Evolutionary conservation across 2,113 vertebrate species (phyloP), one percentile per base, ranked within the genome.

Genomic region (Lipotes vexillifer): DNA sequence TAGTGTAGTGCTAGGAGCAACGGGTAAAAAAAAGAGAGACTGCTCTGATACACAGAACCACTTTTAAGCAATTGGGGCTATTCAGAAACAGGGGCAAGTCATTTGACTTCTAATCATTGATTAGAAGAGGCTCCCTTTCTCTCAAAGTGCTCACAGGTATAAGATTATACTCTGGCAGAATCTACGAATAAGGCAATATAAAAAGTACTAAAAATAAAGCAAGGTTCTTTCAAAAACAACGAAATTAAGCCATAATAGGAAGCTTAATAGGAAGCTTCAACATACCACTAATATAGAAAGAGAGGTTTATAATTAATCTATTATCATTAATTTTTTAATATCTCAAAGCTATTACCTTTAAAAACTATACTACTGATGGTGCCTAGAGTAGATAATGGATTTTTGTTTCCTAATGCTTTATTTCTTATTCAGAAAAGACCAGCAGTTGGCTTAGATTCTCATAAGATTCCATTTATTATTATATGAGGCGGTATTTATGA

Each of bases 401-500:
- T 90, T 83, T 82, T 21, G 17, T 57, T 86, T 93, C 63, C 69
- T 46, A 49, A 38, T 75, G 31, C 6, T 89, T 94, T 61, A 65
- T 65, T 91, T 85, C 66, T 92, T 66, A 93, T 46, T 95, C 72
- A 66, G 44, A 75, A 90, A 91, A 96, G 49, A 55, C 5, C 1
- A 94, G 41, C 21, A 69, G 18, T 80, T 91, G 57, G n/a, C 44
- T 77, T 57, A 87, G 41, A 71, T 38, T 91, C 44, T 96, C 68
- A 80, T 15, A 96, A 63, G 94, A 66, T 75, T 92, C 61, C 59
- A 96, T 27, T 88, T 52, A 68, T 33, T 88, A 77, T 93, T 93
- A 68, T 69, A 59, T 17, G n/a, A n/a, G n/a, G n/a, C n/a, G n/a
- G n/a, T 69, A 85, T 90, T 88, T 88, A 83, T 95, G 77, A 90